A percentile compares a stretch with the other conserved stretches of the same genome.
Conservation (phyloP, 92 coral and sea anemone genomes). For the Porites lobata region DNA sequence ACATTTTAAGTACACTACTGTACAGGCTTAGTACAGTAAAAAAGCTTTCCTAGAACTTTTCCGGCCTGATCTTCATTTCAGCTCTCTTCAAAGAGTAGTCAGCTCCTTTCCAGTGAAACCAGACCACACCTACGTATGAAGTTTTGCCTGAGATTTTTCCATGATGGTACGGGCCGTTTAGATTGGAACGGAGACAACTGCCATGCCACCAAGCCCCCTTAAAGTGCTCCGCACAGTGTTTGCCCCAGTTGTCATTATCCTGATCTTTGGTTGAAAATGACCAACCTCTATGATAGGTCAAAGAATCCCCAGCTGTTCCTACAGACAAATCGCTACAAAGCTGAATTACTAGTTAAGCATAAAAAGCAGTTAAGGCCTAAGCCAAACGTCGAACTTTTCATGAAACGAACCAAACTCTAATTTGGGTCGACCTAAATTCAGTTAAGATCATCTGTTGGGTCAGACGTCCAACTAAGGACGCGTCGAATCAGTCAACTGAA, state of each 20-base stretch:
- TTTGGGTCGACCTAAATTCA: too few species aligned
- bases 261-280: slow-evolving; percentile 54
- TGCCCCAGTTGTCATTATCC: slow-evolving; percentile 16
- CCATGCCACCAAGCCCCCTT: slow-evolving; percentile 53
- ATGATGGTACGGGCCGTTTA: slow-evolving; percentile 42
- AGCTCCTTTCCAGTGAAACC: slow-evolving; percentile 32
- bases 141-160: slow-evolving; percentile 8
- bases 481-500: too few species aligned
- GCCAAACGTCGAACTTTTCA: too few species aligned
- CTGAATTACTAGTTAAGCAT: not conserved
- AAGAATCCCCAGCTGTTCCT: slow-evolving; percentile 36
- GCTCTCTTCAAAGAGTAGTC: slow-evolving; percentile 48
- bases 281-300: slow-evolving; percentile 2
- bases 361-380: too few species aligned
- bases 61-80: slow-evolving; percentile 48
- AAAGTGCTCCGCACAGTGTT: slow-evolving; percentile 4
- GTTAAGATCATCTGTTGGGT: too few species aligned
- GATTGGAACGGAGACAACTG: slow-evolving; percentile 2
- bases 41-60: not conserved
- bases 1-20: too few species aligned
- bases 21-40: too few species aligned
- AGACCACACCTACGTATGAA: slow-evolving; percentile 38
- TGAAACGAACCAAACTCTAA: too few species aligned
- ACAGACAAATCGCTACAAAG: not conserved
- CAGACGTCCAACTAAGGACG: too few species aligned